Base-by-base conservation (phyloP, 1,140 invertebrate genomes). In the Teleogryllus occipitalis region DNA sequence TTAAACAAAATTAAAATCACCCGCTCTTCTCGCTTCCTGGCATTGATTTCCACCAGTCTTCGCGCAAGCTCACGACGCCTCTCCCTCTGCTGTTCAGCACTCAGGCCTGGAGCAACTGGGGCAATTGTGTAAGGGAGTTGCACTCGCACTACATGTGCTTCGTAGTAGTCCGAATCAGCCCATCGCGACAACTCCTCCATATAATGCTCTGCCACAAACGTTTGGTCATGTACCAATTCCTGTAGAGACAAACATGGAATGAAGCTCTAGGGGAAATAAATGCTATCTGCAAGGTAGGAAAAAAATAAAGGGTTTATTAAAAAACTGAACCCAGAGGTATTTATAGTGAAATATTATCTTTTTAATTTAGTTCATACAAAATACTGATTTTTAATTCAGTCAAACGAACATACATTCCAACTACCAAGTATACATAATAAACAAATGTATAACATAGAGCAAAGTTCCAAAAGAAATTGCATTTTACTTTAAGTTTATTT, bases 211-310 rank as follows among this genome's bases (percentile, higher is more conserved):
- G 95, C 92, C 78, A 97, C 88, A 78, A 89, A 88, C 81, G 93
- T 93, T 85, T 97, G 93, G 72, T 93, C 91, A 79, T 95, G 92
- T 3, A 98, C 87, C 48, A 98, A 87, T 83, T 97, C 95, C 92
- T 93, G 75, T 8, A 83, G 82, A 75, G 75, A 39, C 2, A 75
- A 14, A 14, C 18, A 2, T 75, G 14, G 15, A 14, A 22, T 46
- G 75, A 75, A 46, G 14, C 47, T 39, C 27, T 39, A 39, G 27
- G 27, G 27, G 5, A 39, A 2, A 39, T 39, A 39, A 39, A 39
- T 39, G 27, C 27, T 39, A 39, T 39, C 1, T 39, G 1, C 27
- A 39, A 39, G 27, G 27, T 39, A 39, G 1, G 27, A 39, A 39
- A 39, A n/a, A 39, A 39, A 39, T 39, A 39, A 5, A 39, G 27